These are phyloP conservation scores for Sterna hirundo DNA, from an alignment of 2,113 vertebrate genomes.

Conservation along the genomic window DNA sequence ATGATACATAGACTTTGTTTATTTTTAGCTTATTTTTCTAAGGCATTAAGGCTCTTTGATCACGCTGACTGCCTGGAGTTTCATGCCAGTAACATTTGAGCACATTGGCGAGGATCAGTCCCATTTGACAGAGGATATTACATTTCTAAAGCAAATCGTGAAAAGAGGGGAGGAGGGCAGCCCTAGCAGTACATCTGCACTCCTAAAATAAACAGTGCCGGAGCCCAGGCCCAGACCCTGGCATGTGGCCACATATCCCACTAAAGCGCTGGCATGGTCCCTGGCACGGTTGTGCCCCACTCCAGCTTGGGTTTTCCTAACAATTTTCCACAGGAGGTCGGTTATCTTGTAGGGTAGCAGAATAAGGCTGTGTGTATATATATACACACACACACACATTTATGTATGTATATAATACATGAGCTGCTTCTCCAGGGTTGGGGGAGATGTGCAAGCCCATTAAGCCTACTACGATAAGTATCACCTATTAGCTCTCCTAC, in stretches of 20 bases:
- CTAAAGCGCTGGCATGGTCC: neutral
- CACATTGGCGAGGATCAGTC: neutral
- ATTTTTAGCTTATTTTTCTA: slow-evolving; percentile 44
- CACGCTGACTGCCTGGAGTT: neutral
- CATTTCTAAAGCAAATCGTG: neutral
- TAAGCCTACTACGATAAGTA: neutral
- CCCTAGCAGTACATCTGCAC: neutral
- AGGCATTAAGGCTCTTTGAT: slow-evolving; percentile 28
- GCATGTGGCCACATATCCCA: neutral
- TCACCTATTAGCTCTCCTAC: neutral
- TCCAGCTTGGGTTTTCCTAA: neutral
- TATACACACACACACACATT: neutral
- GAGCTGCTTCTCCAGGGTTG: neutral
- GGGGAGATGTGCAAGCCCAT: neutral
- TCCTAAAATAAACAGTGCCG: neutral
- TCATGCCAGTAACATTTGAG: neutral
- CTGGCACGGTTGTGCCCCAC: neutral
- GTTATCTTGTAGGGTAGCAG: neutral
- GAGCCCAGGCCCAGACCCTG: neutral
- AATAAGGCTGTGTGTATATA: neutral
- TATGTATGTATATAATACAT: neutral
- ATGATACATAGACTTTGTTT: neutral
- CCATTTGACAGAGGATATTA: neutral
- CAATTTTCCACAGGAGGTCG: neutral
- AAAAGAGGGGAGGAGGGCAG: neutral